Percentiles rank a stretch among this genome's conserved stretches.
Conservation (phyloP, 2,113 vertebrate genomes). For the Hyla sarda region DNA sequence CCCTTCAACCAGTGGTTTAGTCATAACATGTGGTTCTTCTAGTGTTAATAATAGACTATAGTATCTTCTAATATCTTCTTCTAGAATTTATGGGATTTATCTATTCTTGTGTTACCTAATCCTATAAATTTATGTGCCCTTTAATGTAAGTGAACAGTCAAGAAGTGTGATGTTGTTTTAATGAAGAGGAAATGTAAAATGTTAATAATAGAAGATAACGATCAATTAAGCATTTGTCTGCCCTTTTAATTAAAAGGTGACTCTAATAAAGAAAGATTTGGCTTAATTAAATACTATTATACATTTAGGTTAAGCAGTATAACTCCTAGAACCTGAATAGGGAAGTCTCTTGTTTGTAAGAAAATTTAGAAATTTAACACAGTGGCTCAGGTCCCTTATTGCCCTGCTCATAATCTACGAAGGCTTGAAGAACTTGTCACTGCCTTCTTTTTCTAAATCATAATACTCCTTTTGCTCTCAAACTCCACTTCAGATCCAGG, state of each 20-base stretch:
- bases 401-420: no score
- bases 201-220: conserved; percentile 3
- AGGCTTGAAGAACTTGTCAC: no score
- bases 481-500: no score
- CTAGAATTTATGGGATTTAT: not conserved
- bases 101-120: not conserved
- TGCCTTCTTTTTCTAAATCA: no score
- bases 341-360: not conserved
- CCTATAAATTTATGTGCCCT: not conserved
- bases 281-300: conserved; percentile 13
- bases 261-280: not conserved
- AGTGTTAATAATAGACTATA: not conserved
- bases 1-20: not conserved
- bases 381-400: no score
- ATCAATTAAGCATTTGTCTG: conserved; percentile 24
- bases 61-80: not conserved
- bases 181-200: conserved; percentile 21
- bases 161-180: conserved; percentile 1
- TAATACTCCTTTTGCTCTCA: no score
- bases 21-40: not conserved
- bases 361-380: not conserved
- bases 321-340: not conserved
- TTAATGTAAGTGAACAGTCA: not conserved
- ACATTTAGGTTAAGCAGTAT: not conserved
- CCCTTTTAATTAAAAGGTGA: conserved; percentile 1